These are phyloP conservation scores for Rhinoptilus africanus DNA, from an alignment of 2,113 vertebrate genomes.

Conservation along the genomic window DNA sequence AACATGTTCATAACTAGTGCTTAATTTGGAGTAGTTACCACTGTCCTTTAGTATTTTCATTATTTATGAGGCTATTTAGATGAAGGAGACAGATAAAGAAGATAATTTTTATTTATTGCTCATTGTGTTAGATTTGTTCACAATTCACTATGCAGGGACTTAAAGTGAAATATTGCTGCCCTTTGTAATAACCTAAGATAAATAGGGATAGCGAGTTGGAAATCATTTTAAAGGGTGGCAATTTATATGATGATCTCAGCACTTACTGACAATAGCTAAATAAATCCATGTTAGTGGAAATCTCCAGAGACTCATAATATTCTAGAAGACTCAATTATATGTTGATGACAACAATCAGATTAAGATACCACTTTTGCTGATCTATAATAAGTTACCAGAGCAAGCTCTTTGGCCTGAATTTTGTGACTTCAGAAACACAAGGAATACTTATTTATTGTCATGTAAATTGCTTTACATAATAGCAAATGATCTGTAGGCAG, in stretches of 20 bases:
- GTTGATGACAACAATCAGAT: conserved; percentile 1
- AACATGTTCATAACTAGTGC: background rate
- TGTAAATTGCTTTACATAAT: background rate
- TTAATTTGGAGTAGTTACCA: background rate
- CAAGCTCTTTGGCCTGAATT: background rate
- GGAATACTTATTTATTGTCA: background rate
- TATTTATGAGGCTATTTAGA: background rate
- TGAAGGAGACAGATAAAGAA: background rate
- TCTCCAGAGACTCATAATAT: background rate
- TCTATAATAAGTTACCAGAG: background rate
- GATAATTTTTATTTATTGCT: background rate
- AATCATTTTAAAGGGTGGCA: conserved; percentile 4
- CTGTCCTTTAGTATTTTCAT: background rate
- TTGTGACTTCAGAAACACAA: background rate
- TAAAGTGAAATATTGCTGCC: background rate
- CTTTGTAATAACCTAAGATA: background rate
- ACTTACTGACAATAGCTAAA: background rate
- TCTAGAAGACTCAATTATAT: background rate
- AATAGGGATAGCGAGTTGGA: background rate
- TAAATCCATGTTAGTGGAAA: background rate
- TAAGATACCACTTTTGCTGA: background rate
- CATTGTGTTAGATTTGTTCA: background rate
- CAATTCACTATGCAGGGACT: background rate
- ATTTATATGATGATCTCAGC: conserved; percentile 17
- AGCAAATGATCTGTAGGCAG: background rate